Evolutionary conservation across 2,113 vertebrate genomes (phyloP), one percentile per base, ranked within the genome.

Genomic region (Sylvia atricapilla): DNA sequence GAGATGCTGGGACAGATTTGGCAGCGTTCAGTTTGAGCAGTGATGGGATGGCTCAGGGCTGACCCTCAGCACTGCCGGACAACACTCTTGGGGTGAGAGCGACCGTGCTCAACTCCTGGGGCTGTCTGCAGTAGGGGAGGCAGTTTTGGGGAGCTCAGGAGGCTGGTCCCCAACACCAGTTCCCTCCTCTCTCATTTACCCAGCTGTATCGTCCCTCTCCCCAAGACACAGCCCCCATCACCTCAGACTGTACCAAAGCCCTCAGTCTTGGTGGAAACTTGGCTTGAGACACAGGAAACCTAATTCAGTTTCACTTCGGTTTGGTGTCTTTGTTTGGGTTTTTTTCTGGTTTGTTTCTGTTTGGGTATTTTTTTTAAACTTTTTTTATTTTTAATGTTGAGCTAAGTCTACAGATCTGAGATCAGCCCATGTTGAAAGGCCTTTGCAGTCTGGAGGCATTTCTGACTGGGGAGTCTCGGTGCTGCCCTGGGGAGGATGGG

Each of bases 101-200:
- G 0, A 30, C 13, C 0, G 0, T 77, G 33, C 30, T 50, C 0
- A 0, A 49, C 30, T 30, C n/a, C n/a, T 7, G 0, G 1, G 19
- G 13, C 41, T 73, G 20, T 60, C 37, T 15, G 46, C 63, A 24
- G 23, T 2, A 35, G 20, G 31, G 23, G 23, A 62, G 25, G 59
- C 27, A 52, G 22, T 62, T 90, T 27, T 75, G 66, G 73, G 59
- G 60, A 73, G 12, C 27, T 43, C 87, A 31, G 0, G 0, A 58
- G 33, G 18, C 24, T 52, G 39, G 10, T 56, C 39, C 30, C 33
- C 39, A 37, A 15, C 13, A 28, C 18, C 28, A 11, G 27, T 8
- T n/a, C 2, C 5, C 15, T 62, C 58, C 37, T 30, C 33, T 72
- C 62, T 20, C 90, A 27, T 7, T 3, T 1, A 67, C 15, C 13